Conservation (phyloP, 2,888 invertebrate genomes). For the Dicranocentrus wangi region DNA sequence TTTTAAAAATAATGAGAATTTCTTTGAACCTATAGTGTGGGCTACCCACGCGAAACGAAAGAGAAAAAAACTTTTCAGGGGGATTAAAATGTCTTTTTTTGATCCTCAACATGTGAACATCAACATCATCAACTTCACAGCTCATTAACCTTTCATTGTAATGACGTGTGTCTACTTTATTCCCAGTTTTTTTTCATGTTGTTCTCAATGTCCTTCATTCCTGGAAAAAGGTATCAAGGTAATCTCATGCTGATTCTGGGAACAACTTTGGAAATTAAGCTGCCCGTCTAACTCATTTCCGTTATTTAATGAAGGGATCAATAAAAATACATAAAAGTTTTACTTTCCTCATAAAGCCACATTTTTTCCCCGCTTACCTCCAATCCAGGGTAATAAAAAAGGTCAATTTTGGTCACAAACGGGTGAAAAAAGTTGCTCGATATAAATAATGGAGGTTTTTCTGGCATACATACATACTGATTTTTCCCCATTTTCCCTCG, state of each 20-base stretch:
- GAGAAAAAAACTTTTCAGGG: background rate
- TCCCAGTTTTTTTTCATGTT: too few species aligned
- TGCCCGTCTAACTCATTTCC: background rate
- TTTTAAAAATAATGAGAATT: background rate
- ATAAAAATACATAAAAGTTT: background rate
- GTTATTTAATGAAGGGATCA: background rate
- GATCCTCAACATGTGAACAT: background rate
- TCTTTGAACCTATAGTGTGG: too few species aligned
- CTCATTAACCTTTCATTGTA: background rate
- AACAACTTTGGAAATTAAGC: too few species aligned
- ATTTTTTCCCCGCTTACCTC: background rate
- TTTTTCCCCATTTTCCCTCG: background rate
- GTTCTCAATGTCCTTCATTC: too few species aligned
- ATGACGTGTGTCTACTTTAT: background rate
- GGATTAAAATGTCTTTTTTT: background rate
- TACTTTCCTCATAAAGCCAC: background rate
- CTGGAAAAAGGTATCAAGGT: too few species aligned
- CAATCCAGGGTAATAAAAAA: slow-evolving; percentile 5
- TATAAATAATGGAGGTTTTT: background rate
- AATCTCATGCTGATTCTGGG: too few species aligned
- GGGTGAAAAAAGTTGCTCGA: background rate
- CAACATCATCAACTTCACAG: too few species aligned
- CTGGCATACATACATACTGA: background rate
- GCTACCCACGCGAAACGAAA: too few species aligned
- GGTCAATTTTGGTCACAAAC: background rate